phyloP scores from a whole-genome alignment of 1,140 invertebrate species.

The Drosophila ohnishii region DNA sequence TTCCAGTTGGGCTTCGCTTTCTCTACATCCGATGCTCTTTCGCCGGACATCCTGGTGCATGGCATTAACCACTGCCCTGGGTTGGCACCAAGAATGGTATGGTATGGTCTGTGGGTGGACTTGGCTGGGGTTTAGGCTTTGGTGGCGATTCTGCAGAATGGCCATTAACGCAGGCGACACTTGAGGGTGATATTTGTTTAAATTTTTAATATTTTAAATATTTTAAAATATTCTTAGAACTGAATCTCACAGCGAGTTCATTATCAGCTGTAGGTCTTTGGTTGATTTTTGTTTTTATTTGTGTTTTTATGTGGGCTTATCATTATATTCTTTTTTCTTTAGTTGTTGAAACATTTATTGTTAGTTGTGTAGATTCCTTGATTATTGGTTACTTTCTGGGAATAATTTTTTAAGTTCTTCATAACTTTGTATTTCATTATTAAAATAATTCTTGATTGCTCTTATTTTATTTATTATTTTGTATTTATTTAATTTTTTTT shows the following conservation, averaged over 20 bases:
- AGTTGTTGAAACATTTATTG: background rate
- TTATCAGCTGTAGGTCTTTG: constrained; percentile 9
- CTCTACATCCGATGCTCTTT: constrained; percentile 35
- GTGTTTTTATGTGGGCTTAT: background rate
- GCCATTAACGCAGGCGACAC: constrained; percentile 35
- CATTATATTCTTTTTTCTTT: background rate
- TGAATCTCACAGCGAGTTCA: background rate
- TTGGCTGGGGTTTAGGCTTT: constrained; percentile 18
- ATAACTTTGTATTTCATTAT: background rate
- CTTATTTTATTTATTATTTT: background rate
- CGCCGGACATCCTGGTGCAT: constrained; percentile 74
- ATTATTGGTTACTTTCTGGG: background rate
- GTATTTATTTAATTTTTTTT: background rate
- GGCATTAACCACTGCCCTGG: constrained; percentile 52
- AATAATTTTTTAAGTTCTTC: background rate
- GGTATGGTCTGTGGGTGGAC: constrained; percentile 16
- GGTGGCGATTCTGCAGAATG: constrained; percentile 34
- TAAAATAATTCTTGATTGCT: background rate
- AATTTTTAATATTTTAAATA: background rate
- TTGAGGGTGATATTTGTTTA: background rate
- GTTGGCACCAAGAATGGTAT: constrained; percentile 17
- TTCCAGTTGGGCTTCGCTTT: constrained; percentile 53
- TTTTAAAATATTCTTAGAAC: background rate
- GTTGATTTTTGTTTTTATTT: background rate
- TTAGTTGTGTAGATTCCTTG: background rate